phyloP scores from a whole-genome alignment of 2,797 vertebrate genomes.

The Enteromius mattozi region DNA sequence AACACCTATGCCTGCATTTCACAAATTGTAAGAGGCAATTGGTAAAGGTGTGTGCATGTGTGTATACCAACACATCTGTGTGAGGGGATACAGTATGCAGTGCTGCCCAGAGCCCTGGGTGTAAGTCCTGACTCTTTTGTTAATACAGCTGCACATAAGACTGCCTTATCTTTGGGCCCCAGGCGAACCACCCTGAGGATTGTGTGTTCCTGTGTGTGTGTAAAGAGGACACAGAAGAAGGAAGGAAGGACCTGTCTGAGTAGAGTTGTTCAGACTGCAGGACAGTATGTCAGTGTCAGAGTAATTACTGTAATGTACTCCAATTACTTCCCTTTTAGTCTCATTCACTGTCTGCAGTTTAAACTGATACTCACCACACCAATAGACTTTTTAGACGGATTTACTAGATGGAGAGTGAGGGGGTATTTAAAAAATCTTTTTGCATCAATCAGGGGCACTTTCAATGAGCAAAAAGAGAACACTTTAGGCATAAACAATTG shows the following conservation, averaged over 20 bases:
- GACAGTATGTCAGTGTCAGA: conserved; percentile 56
- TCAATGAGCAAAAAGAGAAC: background rate
- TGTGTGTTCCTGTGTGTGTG: conserved; percentile 37
- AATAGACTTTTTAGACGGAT: background rate
- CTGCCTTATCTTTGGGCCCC: conserved; percentile 62
- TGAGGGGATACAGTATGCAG: background rate
- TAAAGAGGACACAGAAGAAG: conserved; percentile 8
- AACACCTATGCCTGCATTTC: background rate
- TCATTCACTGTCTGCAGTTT: conserved; percentile 26
- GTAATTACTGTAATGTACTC: conserved; percentile 65
- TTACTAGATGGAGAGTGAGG: background rate
- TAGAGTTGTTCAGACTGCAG: conserved; percentile 34
- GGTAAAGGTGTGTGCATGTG: background rate
- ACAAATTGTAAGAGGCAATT: background rate
- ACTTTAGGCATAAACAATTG: background rate
- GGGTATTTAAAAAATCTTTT: too few species aligned
- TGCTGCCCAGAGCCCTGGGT: conserved; percentile 22
- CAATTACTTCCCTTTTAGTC: conserved; percentile 52
- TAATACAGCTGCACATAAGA: conserved; percentile 56
- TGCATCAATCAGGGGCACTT: background rate
- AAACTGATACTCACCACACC: conserved; percentile 30
- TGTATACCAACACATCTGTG: conserved; percentile 6
- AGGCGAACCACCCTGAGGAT: conserved; percentile 63
- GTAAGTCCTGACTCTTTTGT: conserved; percentile 40
- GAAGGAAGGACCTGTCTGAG: conserved; percentile 20